Base-by-base conservation (phyloP, 2,113 vertebrate species). In the Mastomys coucha region DNA sequence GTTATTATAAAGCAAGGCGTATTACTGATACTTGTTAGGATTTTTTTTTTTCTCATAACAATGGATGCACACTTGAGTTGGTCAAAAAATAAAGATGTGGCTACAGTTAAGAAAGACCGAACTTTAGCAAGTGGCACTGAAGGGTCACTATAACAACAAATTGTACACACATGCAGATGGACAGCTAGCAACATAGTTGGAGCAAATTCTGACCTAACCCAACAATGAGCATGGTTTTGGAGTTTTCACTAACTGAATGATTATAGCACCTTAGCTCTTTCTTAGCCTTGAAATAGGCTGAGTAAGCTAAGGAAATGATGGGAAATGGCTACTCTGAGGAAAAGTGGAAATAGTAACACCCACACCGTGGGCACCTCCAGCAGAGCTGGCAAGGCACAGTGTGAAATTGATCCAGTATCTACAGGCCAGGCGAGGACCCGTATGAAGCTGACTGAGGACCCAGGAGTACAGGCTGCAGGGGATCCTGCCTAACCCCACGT, bases 331-430 rank as follows among this genome's bases (percentile, higher is more conserved):
- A 85, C 45, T 88, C 39, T 39, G 51, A 87, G 53, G 58, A 75
- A 70, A 67, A 95, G 19, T 72, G 84, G n/a, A 89, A 78, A 97
- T 7, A 7, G 53, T 45, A 51, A 96, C 63, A 73, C 17, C 17
- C 17, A 70, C 77, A 53, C 77, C 33, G 31, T 16, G 58, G n/a
- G 36, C 63, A 75, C 33, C 26, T 67, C 16, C 8, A 8, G 36
- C 36, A 89, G 31, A 89, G 5, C 65, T 33, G 56, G 31, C 36
- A 80, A 56, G 49, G 12, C 36, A 26, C 12, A 65, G 77, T 33
- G 7, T 22, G 89, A 73, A 73, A 75, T 33, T 31, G 22, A 70
- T 20, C 11, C 73, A n/a, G n/a, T 16, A 3, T 31, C 36, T 11
- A 0, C 0, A 2, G 60, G 26, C 22, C 45, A 92, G 67, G 17